Evolutionary conservation across 1,140 invertebrate species (phyloP).

Genomic region (Acyrthosiphon pisum): DNA sequence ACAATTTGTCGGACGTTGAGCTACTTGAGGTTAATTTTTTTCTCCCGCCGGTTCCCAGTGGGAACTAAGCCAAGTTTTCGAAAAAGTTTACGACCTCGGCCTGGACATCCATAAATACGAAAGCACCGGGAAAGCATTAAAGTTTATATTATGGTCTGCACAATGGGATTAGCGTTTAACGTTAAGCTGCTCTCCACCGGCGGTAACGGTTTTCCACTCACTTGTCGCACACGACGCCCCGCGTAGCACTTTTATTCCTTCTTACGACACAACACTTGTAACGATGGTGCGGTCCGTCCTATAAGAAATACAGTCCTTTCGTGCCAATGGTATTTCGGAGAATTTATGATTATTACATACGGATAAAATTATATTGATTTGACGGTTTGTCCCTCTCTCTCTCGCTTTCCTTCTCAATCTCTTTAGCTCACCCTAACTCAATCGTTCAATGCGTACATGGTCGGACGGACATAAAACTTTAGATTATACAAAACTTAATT

Average conservation of each 20-base stretch:
- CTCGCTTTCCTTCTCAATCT: neutral
- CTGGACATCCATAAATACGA: constrained; percentile 3
- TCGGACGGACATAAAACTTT: neutral
- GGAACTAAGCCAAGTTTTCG: constrained; percentile 27
- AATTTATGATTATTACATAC: constrained; percentile 27
- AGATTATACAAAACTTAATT: constrained; percentile 12
- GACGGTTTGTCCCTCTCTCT: neutral
- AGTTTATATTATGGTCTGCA: neutral
- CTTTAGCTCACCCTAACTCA: neutral
- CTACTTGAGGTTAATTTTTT: constrained; percentile 24
- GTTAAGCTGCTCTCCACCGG: constrained; percentile 19
- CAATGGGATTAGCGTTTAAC: constrained; percentile 33
- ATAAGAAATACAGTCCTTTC: neutral
- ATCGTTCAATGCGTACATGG: neutral
- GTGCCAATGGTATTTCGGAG: neutral
- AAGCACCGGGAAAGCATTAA: neutral
- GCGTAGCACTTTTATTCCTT: neutral
- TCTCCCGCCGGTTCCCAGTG: no score
- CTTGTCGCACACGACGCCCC: neutral
- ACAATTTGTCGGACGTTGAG: neutral
- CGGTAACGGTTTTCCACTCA: neutral
- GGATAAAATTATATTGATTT: neutral
- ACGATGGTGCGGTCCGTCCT: neutral
- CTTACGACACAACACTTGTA: constrained; percentile 5
- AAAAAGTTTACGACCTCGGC: constrained; percentile 9